phyloP scores from a whole-genome alignment of 1,140 invertebrate species.

The Penaeus chinensis region DNA sequence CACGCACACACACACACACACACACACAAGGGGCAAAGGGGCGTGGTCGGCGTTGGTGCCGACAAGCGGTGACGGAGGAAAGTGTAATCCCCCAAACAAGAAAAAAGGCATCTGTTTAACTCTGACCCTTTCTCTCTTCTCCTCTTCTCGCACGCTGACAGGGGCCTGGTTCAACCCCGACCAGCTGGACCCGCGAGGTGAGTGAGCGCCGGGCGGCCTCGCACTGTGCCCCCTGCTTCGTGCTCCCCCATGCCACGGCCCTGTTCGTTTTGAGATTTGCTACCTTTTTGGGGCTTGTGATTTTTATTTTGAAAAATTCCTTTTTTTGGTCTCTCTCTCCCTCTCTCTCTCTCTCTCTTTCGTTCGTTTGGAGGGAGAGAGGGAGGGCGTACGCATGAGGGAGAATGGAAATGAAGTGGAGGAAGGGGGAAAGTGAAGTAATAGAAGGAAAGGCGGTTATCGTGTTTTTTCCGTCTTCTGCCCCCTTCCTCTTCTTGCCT shows the following conservation, averaged over 20 bases:
- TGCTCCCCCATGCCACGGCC: not conserved
- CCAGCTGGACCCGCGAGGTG: slow-evolving; percentile 88
- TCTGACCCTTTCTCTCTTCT: slow-evolving; percentile 20
- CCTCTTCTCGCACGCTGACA: slow-evolving; percentile 70
- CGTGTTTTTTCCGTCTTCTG: too few relatives aligned
- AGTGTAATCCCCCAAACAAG: too few relatives aligned
- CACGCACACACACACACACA: too few relatives aligned
- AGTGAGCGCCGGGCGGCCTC: slow-evolving; percentile 67
- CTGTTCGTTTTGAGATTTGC: not conserved
- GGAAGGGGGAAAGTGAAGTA: not conserved
- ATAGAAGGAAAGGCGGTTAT: not conserved
- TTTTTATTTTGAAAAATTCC: not conserved
- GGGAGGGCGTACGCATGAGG: not conserved
- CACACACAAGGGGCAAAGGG: too few relatives aligned
- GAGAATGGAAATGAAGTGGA: not conserved
- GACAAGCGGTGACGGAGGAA: too few relatives aligned
- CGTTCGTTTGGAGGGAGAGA: not conserved
- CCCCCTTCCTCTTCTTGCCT: too few relatives aligned
- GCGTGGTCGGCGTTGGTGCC: too few relatives aligned
- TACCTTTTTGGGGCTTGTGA: not conserved
- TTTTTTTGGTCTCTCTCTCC: not conserved
- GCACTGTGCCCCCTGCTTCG: not conserved
- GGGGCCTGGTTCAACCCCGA: slow-evolving; percentile 91
- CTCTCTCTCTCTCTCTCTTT: slow-evolving; percentile 5
- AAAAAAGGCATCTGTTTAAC: slow-evolving; percentile 1